A percentile compares a stretch with the other conserved stretches of the same genome.
These are phyloP conservation scores for Leguminivora glycinivorella DNA, from an alignment of 1,140 invertebrate genomes.

Conservation along the genomic window DNA sequence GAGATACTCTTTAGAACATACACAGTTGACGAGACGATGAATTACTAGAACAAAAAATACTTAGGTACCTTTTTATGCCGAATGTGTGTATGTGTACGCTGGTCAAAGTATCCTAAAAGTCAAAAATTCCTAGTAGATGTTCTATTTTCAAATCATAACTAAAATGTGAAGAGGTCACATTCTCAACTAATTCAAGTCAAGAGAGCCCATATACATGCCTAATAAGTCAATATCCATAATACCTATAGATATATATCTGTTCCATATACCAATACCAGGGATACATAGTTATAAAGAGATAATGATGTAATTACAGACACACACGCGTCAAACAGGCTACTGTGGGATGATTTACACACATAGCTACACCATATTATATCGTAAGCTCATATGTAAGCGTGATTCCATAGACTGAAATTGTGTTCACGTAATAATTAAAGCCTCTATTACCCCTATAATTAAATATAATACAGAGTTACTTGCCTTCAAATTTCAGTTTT, in stretches of 20 bases:
- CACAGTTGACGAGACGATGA: no score
- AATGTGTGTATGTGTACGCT: no score
- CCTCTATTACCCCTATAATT: background rate
- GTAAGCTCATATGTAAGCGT: background rate
- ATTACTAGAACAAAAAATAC: no score
- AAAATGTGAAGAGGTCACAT: no score
- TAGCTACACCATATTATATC: constrained; percentile 1
- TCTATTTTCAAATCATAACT: no score
- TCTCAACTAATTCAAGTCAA: background rate
- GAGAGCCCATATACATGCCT: background rate
- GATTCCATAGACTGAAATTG: background rate
- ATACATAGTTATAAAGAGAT: constrained; percentile 58
- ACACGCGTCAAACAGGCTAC: constrained; percentile 36
- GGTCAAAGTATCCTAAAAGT: no score
- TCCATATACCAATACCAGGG: constrained; percentile 45
- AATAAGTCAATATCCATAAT: background rate
- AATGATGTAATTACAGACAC: constrained; percentile 60
- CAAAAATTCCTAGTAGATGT: no score
- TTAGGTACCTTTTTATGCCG: no score
- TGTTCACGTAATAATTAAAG: constrained; percentile 2
- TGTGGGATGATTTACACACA: constrained; percentile 36
- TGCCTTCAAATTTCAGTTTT: background rate
- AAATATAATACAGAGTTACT: background rate
- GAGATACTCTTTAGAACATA: no score
- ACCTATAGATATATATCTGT: background rate